Conservation (phyloP, 2,113 vertebrate species). For the Stictonetta naevosa region DNA sequence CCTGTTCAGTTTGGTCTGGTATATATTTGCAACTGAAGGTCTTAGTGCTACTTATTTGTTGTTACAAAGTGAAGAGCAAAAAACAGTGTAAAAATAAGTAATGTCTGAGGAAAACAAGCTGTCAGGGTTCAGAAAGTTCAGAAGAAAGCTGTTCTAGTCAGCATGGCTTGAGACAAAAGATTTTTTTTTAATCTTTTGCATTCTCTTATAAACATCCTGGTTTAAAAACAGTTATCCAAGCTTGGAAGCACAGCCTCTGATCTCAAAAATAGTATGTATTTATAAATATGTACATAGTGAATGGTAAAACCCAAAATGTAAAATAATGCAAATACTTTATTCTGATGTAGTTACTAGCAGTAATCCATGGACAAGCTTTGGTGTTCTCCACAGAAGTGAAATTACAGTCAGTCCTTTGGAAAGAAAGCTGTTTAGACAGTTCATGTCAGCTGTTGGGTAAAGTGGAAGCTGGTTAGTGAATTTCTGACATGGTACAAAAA, state of each 20-base stretch:
- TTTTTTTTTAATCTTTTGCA: not conserved
- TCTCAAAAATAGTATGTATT: not conserved
- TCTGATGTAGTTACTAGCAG: not conserved
- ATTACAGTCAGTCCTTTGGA: not conserved
- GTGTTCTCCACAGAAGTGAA: not conserved
- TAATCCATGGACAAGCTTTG: not conserved
- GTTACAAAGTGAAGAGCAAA: not conserved
- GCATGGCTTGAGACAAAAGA: not conserved
- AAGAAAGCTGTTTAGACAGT: not conserved
- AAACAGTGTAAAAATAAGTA: slow-evolving; percentile 25
- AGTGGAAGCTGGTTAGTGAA: not conserved
- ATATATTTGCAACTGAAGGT: not conserved
- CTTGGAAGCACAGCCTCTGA: not conserved
- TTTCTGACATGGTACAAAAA: not conserved
- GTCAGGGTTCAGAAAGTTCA: not conserved
- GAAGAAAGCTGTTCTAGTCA: not conserved
- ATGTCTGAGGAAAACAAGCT: not conserved
- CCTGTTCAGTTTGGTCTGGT: not conserved
- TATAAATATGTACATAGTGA: not conserved
- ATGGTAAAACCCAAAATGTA: not conserved
- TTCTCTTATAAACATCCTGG: not conserved
- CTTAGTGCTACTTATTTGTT: slow-evolving; percentile 17
- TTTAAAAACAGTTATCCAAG: not conserved
- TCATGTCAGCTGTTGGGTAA: not conserved
- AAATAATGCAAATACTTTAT: not conserved